These are phyloP conservation scores for Microtus ochrogaster DNA, from an alignment of 2,113 vertebrate genomes.

Conservation along the genomic window DNA sequence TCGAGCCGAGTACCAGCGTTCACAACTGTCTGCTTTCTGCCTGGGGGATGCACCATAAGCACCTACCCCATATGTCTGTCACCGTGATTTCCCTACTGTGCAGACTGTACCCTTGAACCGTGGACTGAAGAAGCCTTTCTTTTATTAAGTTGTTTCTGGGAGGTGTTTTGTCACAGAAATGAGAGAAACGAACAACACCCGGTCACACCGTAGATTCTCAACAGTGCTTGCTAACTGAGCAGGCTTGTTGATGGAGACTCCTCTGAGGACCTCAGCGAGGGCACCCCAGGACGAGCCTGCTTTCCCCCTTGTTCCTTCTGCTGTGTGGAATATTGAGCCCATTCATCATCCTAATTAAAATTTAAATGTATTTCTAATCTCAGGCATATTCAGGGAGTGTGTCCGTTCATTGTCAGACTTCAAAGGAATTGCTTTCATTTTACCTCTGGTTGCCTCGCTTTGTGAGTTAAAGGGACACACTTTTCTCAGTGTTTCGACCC, in stretches of 20 bases:
- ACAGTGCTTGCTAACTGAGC: not conserved
- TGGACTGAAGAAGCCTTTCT: not conserved
- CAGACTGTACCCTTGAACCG: not conserved
- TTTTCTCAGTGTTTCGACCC: slow-evolving; percentile 41
- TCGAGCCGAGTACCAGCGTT: not conserved
- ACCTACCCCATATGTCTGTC: not conserved
- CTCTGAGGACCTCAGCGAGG: slow-evolving; percentile 41
- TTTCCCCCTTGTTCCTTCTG: slow-evolving; percentile 29
- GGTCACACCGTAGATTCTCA: not conserved
- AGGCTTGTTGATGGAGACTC: not conserved
- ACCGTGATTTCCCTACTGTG: too few species aligned
- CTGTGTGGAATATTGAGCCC: slow-evolving; percentile 50
- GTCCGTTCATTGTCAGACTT: slow-evolving; percentile 63
- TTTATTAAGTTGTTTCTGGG: too few species aligned
- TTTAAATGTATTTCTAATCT: slow-evolving; percentile 79
- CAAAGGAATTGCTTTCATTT: slow-evolving; percentile 64
- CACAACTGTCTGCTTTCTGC: not conserved
- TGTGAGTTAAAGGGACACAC: slow-evolving; percentile 48
- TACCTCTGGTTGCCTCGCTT: not conserved
- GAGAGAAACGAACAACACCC: not conserved
- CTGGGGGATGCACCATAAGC: too few species aligned
- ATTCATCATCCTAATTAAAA: slow-evolving; percentile 78
- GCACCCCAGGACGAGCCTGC: not conserved
- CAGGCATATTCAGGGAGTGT: slow-evolving; percentile 73
- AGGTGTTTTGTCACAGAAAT: not conserved